Base-by-base conservation (phyloP, 2,888 invertebrate species). In the Apotomis betuletana region DNA sequence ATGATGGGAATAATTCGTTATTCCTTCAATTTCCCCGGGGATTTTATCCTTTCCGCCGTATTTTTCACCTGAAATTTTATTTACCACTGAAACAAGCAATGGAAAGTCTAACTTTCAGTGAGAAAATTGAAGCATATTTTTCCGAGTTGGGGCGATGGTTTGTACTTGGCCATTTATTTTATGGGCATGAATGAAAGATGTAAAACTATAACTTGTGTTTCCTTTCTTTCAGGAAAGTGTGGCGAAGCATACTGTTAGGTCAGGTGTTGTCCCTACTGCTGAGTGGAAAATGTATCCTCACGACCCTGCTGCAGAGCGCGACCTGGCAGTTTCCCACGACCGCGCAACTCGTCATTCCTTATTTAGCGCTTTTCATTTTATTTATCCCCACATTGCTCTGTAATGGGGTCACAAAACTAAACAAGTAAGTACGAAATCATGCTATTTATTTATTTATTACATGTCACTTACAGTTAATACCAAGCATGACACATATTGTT, bases 301-400 rank as follows among this genome's bases (percentile, higher is more conserved):
- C 96, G 75, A 96, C 96, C 78, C 90, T 95, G 76, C 94, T 97
- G 65, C 96, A 96, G 81, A 95, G 95, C 79, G 94, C 95, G 74
- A 94, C 95, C 75, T 95, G 95, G 81, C 95, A 96, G 73, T 95
- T 96, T 76, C 95, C 96, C 44, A 97, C 97, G 8, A 96, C 97
- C 77, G 97, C 96, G 62, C 97, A 97, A 89, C 95, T 96, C 77
- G 95, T 97, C 80, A 94, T 96, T 64, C 97, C 97, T 81, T 98
- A 98, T 85, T 92, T 96, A 77, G 93, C 96, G 76, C 94, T 97
- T 77, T 96, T 96, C 81, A 91, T 97, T 78, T 94, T 97, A 74
- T 98, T 96, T 85, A 96, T 96, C 60, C 96, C 96, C 70, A 95
- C 96, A 87, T 89, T 97, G 81, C 95, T 96, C 2, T 97, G 96